Conservation (phyloP, 2,797 vertebrate genomes). For the Pangasius krempfi region DNA sequence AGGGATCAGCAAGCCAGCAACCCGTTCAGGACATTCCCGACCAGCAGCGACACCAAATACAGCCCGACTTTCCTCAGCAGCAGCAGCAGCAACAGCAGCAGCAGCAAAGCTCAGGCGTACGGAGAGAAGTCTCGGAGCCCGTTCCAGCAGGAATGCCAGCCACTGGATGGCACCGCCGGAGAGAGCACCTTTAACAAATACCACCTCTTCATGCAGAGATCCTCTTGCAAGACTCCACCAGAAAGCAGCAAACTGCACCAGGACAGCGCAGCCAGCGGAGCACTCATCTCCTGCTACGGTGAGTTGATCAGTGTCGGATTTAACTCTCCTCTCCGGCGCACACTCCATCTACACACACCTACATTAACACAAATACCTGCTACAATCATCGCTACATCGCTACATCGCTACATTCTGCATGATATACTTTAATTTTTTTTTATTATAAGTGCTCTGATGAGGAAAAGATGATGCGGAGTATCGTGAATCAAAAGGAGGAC, state of each 20-base stretch:
- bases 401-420: not conserved
- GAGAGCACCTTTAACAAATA: conserved; percentile 92
- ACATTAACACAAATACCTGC: not conserved
- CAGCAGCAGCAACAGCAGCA: conserved; percentile 41
- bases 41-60: conserved; percentile 89
- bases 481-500: not conserved
- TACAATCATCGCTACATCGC: not conserved
- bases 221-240: conserved; percentile 88
- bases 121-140: conserved; percentile 85
- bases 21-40: conserved; percentile 92
- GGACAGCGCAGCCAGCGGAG: conserved; percentile 83
- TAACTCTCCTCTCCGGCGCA: not conserved
- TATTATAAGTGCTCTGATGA: not conserved
- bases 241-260: conserved; percentile 86
- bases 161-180: conserved; percentile 86
- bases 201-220: conserved; percentile 89
- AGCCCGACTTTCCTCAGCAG: conserved; percentile 88
- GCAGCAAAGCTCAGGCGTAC: conserved; percentile 88
- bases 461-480: not conserved
- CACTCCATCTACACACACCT: not conserved
- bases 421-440: not conserved
- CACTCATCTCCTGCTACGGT: conserved; percentile 90
- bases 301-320: conserved; percentile 66
- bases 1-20: conserved; percentile 84
- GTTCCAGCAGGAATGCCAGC: conserved; percentile 91